Conservation (phyloP, 2,113 vertebrate genomes). For the Rattus norvegicus region DNA sequence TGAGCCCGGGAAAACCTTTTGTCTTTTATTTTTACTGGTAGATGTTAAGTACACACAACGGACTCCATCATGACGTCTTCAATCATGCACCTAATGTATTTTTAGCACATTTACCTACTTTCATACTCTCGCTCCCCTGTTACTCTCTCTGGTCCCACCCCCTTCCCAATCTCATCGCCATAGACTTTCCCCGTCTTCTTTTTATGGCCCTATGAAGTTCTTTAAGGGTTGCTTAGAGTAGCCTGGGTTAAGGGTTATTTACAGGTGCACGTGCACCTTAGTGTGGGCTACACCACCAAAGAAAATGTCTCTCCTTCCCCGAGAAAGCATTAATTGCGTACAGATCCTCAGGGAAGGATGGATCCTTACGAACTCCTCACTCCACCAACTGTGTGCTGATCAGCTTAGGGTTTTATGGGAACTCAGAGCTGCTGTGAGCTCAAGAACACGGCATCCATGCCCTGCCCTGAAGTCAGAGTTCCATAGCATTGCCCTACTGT, state of each 20-base stretch:
- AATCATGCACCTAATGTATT: background rate
- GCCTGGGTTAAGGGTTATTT: background rate
- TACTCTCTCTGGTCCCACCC: background rate
- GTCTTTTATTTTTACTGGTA: background rate
- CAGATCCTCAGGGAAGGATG: no score
- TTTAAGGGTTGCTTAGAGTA: background rate
- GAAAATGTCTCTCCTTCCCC: background rate
- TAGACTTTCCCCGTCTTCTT: background rate
- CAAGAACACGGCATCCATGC: background rate
- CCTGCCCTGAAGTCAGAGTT: background rate
- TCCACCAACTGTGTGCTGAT: background rate
- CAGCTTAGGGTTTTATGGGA: no score
- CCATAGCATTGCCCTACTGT: background rate
- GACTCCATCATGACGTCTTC: background rate
- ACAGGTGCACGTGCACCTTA: background rate
- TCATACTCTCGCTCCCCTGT: no score
- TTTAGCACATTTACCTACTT: background rate
- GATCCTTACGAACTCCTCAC: no score
- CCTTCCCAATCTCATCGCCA: background rate
- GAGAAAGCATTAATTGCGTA: background rate
- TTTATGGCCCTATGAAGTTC: background rate
- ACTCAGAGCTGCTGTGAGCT: background rate
- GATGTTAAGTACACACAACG: background rate
- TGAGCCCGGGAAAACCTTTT: background rate
- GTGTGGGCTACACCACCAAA: background rate